Evolutionary conservation across 1,140 invertebrate genomes (phyloP), one percentile per base, ranked within the genome.

Genomic region (Zaprionus tsacasi): DNA sequence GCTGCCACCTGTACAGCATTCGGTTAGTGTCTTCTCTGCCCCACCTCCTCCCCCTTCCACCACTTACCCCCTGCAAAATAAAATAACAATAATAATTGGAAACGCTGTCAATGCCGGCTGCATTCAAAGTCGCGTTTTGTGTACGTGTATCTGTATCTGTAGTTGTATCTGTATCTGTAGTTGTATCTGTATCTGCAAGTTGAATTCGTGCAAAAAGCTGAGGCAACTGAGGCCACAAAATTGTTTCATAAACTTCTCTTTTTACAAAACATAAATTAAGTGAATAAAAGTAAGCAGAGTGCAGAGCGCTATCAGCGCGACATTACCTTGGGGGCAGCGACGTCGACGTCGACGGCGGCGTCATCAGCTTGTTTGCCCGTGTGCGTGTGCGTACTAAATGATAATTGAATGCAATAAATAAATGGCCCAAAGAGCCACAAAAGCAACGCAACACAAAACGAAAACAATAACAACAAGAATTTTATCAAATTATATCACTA

Each of bases 401-500:
- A 56, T 85, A 81, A 83, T 82, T 83, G 74, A 83, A 83, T 85
- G 63, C 79, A 82, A 76, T 76, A 82, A 86, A 78, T 72, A 76
- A 81, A 68, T 55, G 69, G 57, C 38, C 60, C 48, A 66, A 57
- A 65, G 52, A 60, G 57, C 61, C 30, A 61, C 25, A 57, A 54
- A 43, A 36, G 27, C 27, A 48, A 33, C 45, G 70, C 45, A 59
- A 63, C 79, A 79, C 30, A 56, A 36, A 56, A 21, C 21, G 7
- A 21, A 36, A 57, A 57, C 33, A 59, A 60, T 7, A 58, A 67
- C 43, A 79, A 63, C 57, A 68, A 75, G 67, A 63, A 83, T 78
- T 77, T 71, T 88, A 87, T 80, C 79, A 85, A 87, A 87, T 85
- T 87, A 86, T 87, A 87, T 81, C 85, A 77, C 79, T 87, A 81